Evolutionary conservation across 2,797 vertebrate genomes (phyloP).

Genomic region (Danio choprae): DNA sequence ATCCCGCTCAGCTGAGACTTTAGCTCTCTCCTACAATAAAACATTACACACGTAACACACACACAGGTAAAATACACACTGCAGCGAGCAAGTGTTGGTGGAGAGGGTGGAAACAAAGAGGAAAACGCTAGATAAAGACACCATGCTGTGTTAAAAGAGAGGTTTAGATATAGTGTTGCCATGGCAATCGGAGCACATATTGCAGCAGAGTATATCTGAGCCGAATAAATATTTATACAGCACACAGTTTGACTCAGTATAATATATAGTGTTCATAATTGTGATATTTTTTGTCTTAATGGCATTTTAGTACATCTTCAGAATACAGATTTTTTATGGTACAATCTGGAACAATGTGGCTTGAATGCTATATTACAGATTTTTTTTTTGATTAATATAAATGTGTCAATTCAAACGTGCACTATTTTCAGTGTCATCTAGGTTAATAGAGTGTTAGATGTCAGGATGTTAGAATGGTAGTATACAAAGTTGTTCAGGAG

Average conservation of each 20-base stretch:
- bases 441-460: conserved; percentile 35
- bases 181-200: conserved; percentile 35
- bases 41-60: conserved; percentile 71
- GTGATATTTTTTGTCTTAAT: neutral
- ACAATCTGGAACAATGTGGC: neutral
- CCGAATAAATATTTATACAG: conserved; percentile 40
- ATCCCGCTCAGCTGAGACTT: conserved; percentile 94
- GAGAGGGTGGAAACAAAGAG: conserved; percentile 49
- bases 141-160: conserved; percentile 32
- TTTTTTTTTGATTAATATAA: neutral
- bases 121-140: conserved; percentile 42
- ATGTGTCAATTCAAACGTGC: conserved; percentile 4
- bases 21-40: conserved; percentile 94
- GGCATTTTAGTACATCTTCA: neutral
- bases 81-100: conserved; percentile 33
- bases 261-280: neutral
- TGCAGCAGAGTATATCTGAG: conserved; percentile 28
- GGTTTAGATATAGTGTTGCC: conserved; percentile 31
- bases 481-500: conserved; percentile 25
- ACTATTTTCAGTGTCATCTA: neutral
- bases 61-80: conserved; percentile 48
- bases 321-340: neutral
- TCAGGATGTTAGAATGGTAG: conserved; percentile 59
- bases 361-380: neutral
- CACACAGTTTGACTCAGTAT: conserved; percentile 1